phyloP scores from a whole-genome alignment of 2,888 invertebrate genomes.

The Brachyptera putata region DNA sequence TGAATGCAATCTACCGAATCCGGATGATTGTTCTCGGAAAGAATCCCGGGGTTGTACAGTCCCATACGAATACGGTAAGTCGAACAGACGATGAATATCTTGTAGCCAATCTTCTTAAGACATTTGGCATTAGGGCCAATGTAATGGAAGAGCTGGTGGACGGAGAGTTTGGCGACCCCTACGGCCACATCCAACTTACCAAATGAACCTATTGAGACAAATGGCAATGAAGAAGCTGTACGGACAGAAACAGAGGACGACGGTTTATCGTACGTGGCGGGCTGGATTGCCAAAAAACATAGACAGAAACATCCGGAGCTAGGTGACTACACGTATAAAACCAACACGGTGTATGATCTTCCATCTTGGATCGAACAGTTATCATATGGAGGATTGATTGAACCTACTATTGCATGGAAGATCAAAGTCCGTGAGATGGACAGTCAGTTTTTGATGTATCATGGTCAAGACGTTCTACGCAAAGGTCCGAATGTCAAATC shows the following conservation, averaged over 20 bases:
- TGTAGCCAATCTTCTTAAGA: slow-evolving; percentile 22
- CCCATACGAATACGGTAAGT: slow-evolving; percentile 19
- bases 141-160: neutral
- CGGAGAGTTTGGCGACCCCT: neutral
- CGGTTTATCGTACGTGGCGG: slow-evolving; percentile 30
- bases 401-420: slow-evolving; percentile 30
- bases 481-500: slow-evolving; percentile 12
- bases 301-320: slow-evolving; percentile 28
- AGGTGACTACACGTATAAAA: slow-evolving; percentile 27
- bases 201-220: neutral
- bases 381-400: slow-evolving; percentile 32
- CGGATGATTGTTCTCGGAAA: slow-evolving; percentile 35
- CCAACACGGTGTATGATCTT: slow-evolving; percentile 25
- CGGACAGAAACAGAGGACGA: slow-evolving; percentile 22
- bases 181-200: neutral
- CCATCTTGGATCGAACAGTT: slow-evolving; percentile 32
- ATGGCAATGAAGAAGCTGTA: neutral
- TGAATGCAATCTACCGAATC: slow-evolving; percentile 33
- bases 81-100: slow-evolving; percentile 27
- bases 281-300: slow-evolving; percentile 32
- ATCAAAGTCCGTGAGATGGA: slow-evolving; percentile 27
- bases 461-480: slow-evolving; percentile 2
- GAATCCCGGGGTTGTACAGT: slow-evolving; percentile 28
- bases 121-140: slow-evolving; percentile 23
- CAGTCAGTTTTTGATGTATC: slow-evolving; percentile 27